A percentile compares a stretch with the other conserved stretches of the same genome.
Conservation (phyloP, 2,888 invertebrate genomes). For the Meloe dianella region DNA sequence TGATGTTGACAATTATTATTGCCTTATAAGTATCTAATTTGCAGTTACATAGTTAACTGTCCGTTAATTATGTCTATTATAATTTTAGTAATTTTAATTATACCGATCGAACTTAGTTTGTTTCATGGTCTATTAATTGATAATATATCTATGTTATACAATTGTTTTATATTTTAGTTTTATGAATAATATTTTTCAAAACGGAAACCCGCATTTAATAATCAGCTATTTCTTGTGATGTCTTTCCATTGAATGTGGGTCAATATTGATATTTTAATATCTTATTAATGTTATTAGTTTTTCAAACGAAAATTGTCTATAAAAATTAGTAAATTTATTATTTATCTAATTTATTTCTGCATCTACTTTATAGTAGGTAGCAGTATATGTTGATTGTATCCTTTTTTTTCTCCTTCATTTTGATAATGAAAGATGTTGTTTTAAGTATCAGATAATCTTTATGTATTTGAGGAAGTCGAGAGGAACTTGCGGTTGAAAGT, state of each 20-base stretch:
- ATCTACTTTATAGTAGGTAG: slow-evolving; percentile 3
- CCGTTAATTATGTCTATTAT: too few relatives aligned
- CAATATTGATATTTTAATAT: neutral
- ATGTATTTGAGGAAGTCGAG: slow-evolving; percentile 55
- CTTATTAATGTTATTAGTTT: neutral
- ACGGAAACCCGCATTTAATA: neutral
- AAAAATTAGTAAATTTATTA: neutral
- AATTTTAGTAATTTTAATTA: slow-evolving; percentile 19
- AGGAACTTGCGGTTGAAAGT: slow-evolving; percentile 57
- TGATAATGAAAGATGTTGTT: slow-evolving; percentile 41
- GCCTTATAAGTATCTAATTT: neutral
- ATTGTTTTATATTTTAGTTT: too few relatives aligned
- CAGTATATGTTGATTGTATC: neutral
- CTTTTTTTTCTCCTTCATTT: neutral
- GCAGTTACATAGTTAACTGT: neutral
- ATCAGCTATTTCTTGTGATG: neutral
- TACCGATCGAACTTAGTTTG: slow-evolving; percentile 37
- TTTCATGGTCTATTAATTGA: slow-evolving; percentile 46
- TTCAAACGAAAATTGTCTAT: neutral
- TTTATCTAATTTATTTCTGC: neutral
- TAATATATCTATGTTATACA: slow-evolving; percentile 26
- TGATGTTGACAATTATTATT: neutral
- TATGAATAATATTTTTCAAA: too few relatives aligned
- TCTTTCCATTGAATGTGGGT: neutral
- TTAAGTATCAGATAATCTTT: slow-evolving; percentile 39